Base-by-base conservation (phyloP, 2,888 invertebrate species). In the Craniophora ligustri region DNA sequence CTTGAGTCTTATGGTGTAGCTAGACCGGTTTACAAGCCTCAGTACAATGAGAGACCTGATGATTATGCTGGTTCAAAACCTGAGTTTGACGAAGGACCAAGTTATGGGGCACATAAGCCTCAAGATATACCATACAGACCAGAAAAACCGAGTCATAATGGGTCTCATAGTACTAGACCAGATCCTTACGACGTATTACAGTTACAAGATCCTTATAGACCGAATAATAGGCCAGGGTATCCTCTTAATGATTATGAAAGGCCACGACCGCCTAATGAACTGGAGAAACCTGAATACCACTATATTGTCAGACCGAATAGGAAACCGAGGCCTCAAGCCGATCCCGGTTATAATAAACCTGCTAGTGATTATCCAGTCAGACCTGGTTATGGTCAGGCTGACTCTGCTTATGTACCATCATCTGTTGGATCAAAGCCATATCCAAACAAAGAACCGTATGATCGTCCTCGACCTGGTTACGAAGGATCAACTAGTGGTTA, bases 281-380 rank as follows among this genome's bases (percentile, higher is more conserved):
- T 87, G 15, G 86, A 88, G 35, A 84, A 79, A 39, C 92, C 90
- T 1, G 76, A 86, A 14, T 91, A 91, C 48, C 78, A 87, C 10
- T 91, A 92, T 53, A 84, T 88, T 13, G 72, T 81, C 0, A 83
- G 89, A 59, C 92, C 92, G 4, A 88, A 81, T 61, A 85, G 84
- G 41, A 90, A 83, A 63, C 92, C 91, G 1, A 78, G 77, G 32
- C 74, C 74, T n/a, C 72, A 70, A 5, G 34, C 23, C 19, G 68
- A 71, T n/a, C 16, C 15, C 0, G 67, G 66, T 3, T 75, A 66
- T 28, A 46, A 41, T n/a, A 64, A 56, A 30, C 65, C 81, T 16
- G 11, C 44, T 63, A 51, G 63, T 59, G 64, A 67, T 41, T 63
- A 60, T 18, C 56, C 57, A 3, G 53, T 35, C 2, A 50, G 58